These are phyloP conservation scores for Eulimnadia texana DNA, from an alignment of 1,140 invertebrate genomes.

Conservation along the genomic window DNA sequence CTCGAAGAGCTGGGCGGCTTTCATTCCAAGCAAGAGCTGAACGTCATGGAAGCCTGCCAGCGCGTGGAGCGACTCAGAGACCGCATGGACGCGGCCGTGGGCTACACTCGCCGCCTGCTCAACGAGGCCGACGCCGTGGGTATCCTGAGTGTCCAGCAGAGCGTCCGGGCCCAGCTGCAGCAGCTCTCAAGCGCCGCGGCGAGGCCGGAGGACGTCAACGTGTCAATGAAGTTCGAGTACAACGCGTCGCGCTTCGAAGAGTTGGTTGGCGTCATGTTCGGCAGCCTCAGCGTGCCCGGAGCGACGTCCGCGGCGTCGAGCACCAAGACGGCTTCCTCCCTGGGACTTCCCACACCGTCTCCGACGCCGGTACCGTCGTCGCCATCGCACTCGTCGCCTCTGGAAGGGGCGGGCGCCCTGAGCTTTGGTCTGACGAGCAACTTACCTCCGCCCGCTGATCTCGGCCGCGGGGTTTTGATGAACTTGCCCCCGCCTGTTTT, in stretches of 20 bases:
- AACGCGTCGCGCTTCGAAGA: slow-evolving; percentile 61
- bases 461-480: not conserved
- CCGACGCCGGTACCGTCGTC: slow-evolving; percentile 13
- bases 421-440: slow-evolving; percentile 24
- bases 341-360: slow-evolving; percentile 12
- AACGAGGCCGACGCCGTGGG: slow-evolving; percentile 68
- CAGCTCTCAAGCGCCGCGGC: slow-evolving; percentile 63
- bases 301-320: slow-evolving; percentile 19
- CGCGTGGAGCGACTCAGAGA: slow-evolving; percentile 60
- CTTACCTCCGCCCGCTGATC: not conserved
- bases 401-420: slow-evolving; percentile 25
- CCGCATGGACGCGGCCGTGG: slow-evolving; percentile 66
- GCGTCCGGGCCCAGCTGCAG: slow-evolving; percentile 54
- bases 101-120: slow-evolving; percentile 60
- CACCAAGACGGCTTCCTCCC: slow-evolving; percentile 18
- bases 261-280: slow-evolving; percentile 30
- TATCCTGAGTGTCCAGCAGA: slow-evolving; percentile 60
- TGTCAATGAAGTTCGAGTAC: slow-evolving; percentile 64
- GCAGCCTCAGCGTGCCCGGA: slow-evolving; percentile 28
- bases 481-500: not conserved
- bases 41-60: slow-evolving; percentile 59
- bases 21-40: slow-evolving; percentile 61
- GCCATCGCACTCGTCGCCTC: slow-evolving; percentile 11
- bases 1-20: slow-evolving; percentile 59
- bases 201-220: slow-evolving; percentile 53